These are phyloP conservation scores for Hyposoter didymator DNA, from an alignment of 2,888 invertebrate species.

Conservation along the genomic window DNA sequence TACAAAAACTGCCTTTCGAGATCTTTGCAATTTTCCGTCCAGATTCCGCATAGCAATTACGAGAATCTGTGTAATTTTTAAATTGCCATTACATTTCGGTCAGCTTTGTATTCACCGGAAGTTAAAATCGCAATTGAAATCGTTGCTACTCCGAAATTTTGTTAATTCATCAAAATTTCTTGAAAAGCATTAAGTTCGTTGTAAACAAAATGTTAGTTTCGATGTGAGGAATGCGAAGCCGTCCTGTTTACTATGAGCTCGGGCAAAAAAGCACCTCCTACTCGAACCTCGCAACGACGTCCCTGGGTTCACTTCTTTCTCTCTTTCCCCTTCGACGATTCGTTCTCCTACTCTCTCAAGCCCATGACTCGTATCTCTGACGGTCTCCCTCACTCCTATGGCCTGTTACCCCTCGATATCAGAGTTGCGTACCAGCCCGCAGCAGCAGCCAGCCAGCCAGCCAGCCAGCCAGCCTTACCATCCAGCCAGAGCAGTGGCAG, in stretches of 20 bases:
- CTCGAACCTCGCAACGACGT: slow-evolving; percentile 69
- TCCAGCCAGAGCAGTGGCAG: slow-evolving; percentile 76
- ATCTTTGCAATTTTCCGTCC: background rate
- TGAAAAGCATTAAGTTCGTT: background rate
- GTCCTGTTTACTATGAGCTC: background rate
- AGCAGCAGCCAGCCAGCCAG: slow-evolving; percentile 54
- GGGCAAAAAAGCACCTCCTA: slow-evolving; percentile 65
- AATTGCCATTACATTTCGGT: background rate
- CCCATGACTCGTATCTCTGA: slow-evolving; percentile 15
- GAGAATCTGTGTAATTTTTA: background rate
- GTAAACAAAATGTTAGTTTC: background rate
- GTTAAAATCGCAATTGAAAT: background rate
- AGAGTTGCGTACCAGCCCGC: slow-evolving; percentile 64
- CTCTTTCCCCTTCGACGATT: slow-evolving; percentile 55
- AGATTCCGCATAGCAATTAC: background rate
- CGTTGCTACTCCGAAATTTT: too few species aligned
- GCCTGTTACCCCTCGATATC: slow-evolving; percentile 53
- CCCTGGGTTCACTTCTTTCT: slow-evolving; percentile 53
- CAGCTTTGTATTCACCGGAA: background rate
- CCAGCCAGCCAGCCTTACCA: slow-evolving; percentile 72
- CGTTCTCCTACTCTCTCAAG: slow-evolving; percentile 50
- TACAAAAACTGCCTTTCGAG: background rate
- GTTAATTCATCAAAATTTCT: background rate
- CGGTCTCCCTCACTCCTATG: slow-evolving; percentile 53
- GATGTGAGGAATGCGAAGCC: background rate